Evolutionary conservation across 1,140 invertebrate genomes (phyloP), one percentile per base, ranked within the genome.

Genomic region (Drosophila fuyamai): DNA sequence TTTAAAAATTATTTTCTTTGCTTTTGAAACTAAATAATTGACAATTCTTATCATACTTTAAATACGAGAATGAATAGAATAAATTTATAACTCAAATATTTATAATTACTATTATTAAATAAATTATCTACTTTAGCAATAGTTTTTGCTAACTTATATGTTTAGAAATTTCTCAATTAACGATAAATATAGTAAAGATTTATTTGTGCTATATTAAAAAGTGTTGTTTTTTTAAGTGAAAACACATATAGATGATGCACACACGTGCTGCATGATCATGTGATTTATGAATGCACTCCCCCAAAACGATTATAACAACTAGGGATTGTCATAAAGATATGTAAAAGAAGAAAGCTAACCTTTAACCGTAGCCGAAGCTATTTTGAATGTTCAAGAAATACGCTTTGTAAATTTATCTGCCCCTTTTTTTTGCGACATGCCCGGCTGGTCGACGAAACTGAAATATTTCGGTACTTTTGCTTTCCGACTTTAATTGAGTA

Each of bases 401-500:
- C 35, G 16, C 38, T 66, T 66, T 59, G 32, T 60, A 51, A 72
- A 35, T 81, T 51, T 35, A 38, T 29, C 38, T 66, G 27, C 27
- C 55, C 46, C 14, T 48, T 57, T 59, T 46, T 43, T 43, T 40
- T 18, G 38, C 36, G 76, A 68, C 61, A 60, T 60, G 83, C 63
- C 54, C 66, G 67, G 76, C 71, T 83, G 83, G 40, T 59, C 83
- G 79, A 63, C 81, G 72, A 88, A 88, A 83, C 83, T 63, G 76
- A 89, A 84, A 89, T 65, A 89, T 74, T 74, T 82, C 84, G 83
- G 79, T 89, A 88, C 76, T 88, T 89, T 84, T 83, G 83, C 83
- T 89, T 88, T 88, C 46, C 63, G 53, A 75, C 68, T 61, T 80
- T 85, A 81, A 85, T 85, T 85, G 84, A 81, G 80, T 70, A 53